Evolutionary conservation across 2,797 vertebrate species (phyloP).

Genomic region (Phrynocephalus forsythii): DNA sequence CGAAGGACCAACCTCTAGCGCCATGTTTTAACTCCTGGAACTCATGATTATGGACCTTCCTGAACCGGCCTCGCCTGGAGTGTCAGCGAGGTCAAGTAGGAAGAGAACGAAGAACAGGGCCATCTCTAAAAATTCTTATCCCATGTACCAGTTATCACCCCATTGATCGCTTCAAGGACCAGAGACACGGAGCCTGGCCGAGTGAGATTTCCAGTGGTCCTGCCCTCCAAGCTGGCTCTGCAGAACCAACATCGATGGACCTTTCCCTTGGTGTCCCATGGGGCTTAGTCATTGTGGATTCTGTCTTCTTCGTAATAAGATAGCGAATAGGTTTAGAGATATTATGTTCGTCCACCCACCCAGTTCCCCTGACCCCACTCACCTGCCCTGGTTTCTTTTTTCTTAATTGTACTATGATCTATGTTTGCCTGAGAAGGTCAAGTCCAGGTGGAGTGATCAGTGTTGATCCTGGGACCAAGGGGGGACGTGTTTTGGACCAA

Average conservation of each 20-base stretch:
- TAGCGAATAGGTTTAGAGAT: conserved; percentile 14
- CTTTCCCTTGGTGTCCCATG: conserved; percentile 52
- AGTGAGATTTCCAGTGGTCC: not conserved
- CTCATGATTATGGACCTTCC: not conserved
- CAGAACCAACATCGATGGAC: conserved; percentile 37
- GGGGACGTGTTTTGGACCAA: conserved; percentile 62
- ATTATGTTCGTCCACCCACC: not conserved
- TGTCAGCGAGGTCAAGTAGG: conserved; percentile 26
- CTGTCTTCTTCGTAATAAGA: conserved; percentile 35
- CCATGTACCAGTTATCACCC: conserved; percentile 19
- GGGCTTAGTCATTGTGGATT: conserved; percentile 50
- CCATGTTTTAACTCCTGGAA: conserved; percentile 49
- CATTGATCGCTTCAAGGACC: conserved; percentile 28
- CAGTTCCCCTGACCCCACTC: not conserved
- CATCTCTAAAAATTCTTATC: conserved; percentile 1
- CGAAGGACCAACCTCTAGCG: conserved; percentile 56
- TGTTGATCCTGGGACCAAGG: conserved; percentile 41
- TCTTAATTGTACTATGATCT: conserved; percentile 59
- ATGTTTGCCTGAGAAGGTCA: conserved; percentile 60
- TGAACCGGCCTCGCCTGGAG: conserved; percentile 11
- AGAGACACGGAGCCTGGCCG: conserved; percentile 44
- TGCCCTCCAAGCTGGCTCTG: conserved; percentile 36
- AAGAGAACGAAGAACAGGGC: conserved; percentile 24
- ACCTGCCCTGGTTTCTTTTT: conserved; percentile 38
- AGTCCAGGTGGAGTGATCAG: conserved; percentile 45